These are phyloP conservation scores for Montifringilla adamsi DNA, from an alignment of 2,113 vertebrate species.

Conservation along the genomic window DNA sequence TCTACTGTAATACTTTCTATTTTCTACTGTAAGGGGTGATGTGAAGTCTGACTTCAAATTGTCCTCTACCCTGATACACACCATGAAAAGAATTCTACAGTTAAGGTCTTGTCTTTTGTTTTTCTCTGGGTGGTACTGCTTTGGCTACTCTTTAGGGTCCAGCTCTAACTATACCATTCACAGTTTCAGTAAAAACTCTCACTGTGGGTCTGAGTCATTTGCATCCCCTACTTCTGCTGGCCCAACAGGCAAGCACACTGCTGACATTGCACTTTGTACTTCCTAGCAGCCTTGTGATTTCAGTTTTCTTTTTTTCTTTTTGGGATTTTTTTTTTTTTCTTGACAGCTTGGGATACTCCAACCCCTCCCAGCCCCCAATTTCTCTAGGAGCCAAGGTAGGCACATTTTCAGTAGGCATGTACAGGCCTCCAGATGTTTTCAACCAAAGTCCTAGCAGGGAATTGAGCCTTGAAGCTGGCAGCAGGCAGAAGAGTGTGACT, in stretches of 20 bases:
- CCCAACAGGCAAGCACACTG: background rate
- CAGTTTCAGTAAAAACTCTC: background rate
- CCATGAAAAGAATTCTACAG: background rate
- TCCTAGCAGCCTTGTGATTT: background rate
- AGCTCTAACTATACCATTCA: background rate
- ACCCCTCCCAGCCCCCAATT: background rate
- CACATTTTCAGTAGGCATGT: background rate
- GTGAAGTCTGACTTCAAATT: background rate
- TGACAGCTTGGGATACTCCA: background rate
- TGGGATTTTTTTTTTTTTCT: background rate
- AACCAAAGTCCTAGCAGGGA: background rate
- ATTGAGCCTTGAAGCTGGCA: background rate
- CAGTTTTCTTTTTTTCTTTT: background rate
- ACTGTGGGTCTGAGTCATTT: background rate
- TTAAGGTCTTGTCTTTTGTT: background rate
- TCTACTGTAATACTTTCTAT: background rate
- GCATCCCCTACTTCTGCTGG: background rate
- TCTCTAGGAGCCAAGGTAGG: background rate
- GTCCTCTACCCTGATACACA: background rate
- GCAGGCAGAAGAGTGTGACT: background rate
- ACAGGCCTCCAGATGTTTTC: background rate
- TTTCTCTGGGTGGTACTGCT: background rate
- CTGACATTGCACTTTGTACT: background rate
- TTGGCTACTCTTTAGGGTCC: background rate
- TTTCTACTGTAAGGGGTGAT: background rate